These are phyloP conservation scores for Actinia tenebrosa DNA, from an alignment of 64 coral and sea anemone genomes.

Conservation along the genomic window DNA sequence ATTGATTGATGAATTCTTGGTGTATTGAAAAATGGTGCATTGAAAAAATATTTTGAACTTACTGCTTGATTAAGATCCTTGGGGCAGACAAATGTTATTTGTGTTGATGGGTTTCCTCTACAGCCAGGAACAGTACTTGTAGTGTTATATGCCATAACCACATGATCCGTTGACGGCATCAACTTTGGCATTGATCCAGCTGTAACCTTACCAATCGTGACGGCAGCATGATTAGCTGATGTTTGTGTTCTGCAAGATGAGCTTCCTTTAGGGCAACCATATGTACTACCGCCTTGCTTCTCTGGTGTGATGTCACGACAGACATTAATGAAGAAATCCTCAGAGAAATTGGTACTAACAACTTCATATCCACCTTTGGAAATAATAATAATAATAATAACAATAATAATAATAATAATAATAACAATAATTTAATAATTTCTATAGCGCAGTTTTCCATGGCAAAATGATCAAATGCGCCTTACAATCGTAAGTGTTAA, in stretches of 20 bases:
- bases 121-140: constrained; percentile 26
- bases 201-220: constrained; percentile 54
- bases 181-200: neutral
- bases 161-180: constrained; percentile 9
- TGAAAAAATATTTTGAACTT: constrained; percentile 8
- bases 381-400: neutral
- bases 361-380: constrained; percentile 71
- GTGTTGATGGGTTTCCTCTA: constrained; percentile 31
- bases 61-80: constrained; percentile 44
- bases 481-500: no score
- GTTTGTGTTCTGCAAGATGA: constrained; percentile 54
- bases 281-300: neutral
- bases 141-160: constrained; percentile 57
- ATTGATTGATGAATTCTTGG: no score
- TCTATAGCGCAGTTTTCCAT: no score
- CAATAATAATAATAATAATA: no score
- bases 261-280: constrained; percentile 44
- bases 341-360: constrained; percentile 33
- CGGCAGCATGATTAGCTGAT: neutral
- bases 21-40: no score
- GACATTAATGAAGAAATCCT: constrained; percentile 83
- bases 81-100: constrained; percentile 67
- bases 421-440: neutral
- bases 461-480: no score
- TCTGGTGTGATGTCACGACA: constrained; percentile 72